phyloP scores from a whole-genome alignment of 2,797 vertebrate genomes.

The Coccyzus lansbergi region DNA sequence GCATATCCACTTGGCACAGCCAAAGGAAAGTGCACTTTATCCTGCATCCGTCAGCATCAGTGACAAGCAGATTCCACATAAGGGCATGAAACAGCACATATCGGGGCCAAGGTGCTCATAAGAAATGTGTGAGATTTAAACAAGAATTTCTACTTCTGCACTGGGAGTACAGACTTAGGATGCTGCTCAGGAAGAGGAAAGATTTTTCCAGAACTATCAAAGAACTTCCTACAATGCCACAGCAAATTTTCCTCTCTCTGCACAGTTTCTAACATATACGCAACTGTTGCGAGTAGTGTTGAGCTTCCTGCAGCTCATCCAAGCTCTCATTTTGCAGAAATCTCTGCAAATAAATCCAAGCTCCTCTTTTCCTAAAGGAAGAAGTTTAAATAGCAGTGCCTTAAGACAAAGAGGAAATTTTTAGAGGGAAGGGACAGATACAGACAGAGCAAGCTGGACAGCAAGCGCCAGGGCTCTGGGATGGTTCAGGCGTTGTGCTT shows the following conservation, averaged over 20 bases:
- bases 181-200: not conserved
- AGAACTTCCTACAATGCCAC: not conserved
- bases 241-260: not conserved
- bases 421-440: not conserved
- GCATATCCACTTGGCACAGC: conserved; percentile 48
- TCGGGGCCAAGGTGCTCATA: not conserved
- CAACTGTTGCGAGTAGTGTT: not conserved
- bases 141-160: conserved; percentile 7
- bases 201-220: not conserved
- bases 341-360: not conserved
- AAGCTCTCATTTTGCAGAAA: not conserved
- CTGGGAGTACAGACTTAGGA: not conserved
- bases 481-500: not conserved
- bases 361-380: not conserved
- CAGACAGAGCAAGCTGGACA: not conserved
- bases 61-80: conserved; percentile 64
- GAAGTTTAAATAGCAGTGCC: not conserved
- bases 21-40: conserved; percentile 62
- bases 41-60: conserved; percentile 41
- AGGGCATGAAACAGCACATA: conserved; percentile 45
- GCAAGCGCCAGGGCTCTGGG: not conserved
- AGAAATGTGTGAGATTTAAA: conserved; percentile 26
- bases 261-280: not conserved
- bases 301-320: not conserved
- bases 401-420: not conserved